Percentiles rank a stretch among this genome's conserved stretches.
phyloP scores from a whole-genome alignment of 2,113 vertebrate genomes.

The Oophaga pumilio region DNA sequence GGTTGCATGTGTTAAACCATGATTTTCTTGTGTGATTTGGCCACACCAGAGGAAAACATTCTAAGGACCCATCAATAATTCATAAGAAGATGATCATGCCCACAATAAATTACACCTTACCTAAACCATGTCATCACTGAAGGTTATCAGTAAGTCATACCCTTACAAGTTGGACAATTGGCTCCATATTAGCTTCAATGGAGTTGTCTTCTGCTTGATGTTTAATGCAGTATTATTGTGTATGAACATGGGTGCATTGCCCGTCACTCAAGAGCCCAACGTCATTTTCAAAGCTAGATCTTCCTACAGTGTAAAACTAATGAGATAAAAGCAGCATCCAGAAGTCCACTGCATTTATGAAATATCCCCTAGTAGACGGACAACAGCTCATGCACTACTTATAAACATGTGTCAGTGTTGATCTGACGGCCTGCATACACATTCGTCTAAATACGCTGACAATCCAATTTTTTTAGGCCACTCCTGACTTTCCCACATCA shows the following conservation, averaged over 20 bases:
- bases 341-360: neutral
- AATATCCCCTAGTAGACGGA: too few relatives aligned
- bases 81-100: neutral
- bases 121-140: neutral
- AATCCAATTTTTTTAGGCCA: too few relatives aligned
- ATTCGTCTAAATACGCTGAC: too few relatives aligned
- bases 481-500: too few relatives aligned
- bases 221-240: neutral
- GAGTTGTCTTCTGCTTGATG: neutral
- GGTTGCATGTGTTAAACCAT: neutral
- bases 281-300: neutral
- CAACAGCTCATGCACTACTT: too few relatives aligned
- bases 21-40: neutral
- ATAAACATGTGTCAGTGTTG: too few relatives aligned
- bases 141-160: neutral
- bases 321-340: neutral
- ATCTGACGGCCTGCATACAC: too few relatives aligned
- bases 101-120: neutral
- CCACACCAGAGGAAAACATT: neutral
- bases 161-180: neutral
- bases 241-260: neutral
- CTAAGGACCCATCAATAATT: neutral
- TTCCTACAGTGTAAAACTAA: neutral
- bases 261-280: neutral
- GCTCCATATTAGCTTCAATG: neutral